Percentiles rank a stretch among this genome's conserved stretches.
phyloP scores from a whole-genome alignment of 2,113 vertebrate genomes.

The Dunckerocampus dactyliophorus region DNA sequence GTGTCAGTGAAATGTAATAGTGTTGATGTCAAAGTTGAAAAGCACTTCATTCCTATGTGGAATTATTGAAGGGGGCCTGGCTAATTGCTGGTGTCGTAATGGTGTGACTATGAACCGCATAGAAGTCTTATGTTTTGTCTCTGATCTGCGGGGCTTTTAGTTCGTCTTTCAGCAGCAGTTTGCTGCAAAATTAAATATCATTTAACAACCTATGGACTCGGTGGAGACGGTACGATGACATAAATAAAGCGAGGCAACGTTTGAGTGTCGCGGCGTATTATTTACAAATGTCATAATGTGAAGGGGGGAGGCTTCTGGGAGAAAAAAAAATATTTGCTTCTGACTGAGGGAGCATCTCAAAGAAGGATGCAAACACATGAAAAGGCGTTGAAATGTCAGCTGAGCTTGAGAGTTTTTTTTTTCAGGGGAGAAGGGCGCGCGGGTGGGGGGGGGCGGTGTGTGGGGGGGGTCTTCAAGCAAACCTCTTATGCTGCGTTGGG shows the following conservation, averaged over 20 bases:
- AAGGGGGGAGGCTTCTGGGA: too few species aligned
- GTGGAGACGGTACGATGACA: too few species aligned
- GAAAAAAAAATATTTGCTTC: too few species aligned
- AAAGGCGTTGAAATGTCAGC: conserved; percentile 70
- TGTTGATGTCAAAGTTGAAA: background rate
- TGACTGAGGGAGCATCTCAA: conserved; percentile 51
- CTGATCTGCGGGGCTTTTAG: too few species aligned
- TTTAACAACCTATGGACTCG: too few species aligned
- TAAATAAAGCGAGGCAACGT: too few species aligned
- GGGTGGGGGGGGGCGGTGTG: background rate
- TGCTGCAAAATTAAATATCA: too few species aligned
- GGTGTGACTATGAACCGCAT: too few species aligned
- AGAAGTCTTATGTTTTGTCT: background rate
- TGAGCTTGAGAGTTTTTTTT: conserved; percentile 59
- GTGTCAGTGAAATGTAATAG: background rate
- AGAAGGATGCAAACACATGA: conserved; percentile 64
- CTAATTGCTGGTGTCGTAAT: conserved; percentile 8
- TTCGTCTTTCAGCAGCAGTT: too few species aligned
- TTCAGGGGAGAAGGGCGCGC: background rate
- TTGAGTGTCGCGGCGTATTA: too few species aligned
- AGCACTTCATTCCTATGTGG: background rate
- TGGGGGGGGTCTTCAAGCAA: conserved; percentile 38
- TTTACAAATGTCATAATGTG: too few species aligned
- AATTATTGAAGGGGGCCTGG: background rate
- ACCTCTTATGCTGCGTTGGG: conserved; percentile 47